These are phyloP conservation scores for Hypomecis atomaria DNA, from an alignment of 2,888 invertebrate species.

Conservation along the genomic window DNA sequence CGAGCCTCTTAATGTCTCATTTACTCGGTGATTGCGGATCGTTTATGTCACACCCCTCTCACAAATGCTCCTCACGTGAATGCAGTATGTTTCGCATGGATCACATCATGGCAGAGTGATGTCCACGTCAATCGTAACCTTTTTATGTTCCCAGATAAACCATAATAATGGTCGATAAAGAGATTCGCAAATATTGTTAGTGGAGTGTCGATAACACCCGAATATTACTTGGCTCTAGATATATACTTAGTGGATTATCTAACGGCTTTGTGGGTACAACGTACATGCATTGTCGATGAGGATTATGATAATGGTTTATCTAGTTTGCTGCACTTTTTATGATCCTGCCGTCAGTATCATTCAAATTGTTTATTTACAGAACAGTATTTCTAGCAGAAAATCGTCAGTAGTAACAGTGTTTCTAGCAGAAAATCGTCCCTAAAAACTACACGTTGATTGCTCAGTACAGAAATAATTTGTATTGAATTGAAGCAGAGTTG, in stretches of 20 bases:
- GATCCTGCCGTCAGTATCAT: no score
- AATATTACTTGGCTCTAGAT: slow-evolving; percentile 17
- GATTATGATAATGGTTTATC: neutral
- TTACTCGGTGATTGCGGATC: no score
- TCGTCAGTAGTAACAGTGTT: no score
- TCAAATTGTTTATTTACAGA: no score
- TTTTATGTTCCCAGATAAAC: slow-evolving; percentile 18
- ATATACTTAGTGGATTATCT: slow-evolving; percentile 1
- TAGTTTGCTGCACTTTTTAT: neutral
- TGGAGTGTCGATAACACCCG: slow-evolving; percentile 14
- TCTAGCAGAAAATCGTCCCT: no score
- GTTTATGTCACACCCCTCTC: no score
- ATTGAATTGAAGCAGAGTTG: no score
- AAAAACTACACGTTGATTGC: no score
- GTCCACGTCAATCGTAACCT: slow-evolving; percentile 14
- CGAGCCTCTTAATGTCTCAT: no score
- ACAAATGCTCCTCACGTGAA: slow-evolving; percentile 7
- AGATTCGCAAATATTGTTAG: slow-evolving; percentile 21
- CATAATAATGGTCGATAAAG: slow-evolving; percentile 16
- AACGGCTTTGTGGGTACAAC: neutral
- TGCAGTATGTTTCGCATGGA: slow-evolving; percentile 16
- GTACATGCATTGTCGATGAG: neutral
- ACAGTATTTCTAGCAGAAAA: no score
- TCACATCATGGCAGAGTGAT: slow-evolving; percentile 14
- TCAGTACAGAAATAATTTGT: no score